phyloP scores from a whole-genome alignment of 2,797 vertebrate species.

The Premnoplex brunnescens region DNA sequence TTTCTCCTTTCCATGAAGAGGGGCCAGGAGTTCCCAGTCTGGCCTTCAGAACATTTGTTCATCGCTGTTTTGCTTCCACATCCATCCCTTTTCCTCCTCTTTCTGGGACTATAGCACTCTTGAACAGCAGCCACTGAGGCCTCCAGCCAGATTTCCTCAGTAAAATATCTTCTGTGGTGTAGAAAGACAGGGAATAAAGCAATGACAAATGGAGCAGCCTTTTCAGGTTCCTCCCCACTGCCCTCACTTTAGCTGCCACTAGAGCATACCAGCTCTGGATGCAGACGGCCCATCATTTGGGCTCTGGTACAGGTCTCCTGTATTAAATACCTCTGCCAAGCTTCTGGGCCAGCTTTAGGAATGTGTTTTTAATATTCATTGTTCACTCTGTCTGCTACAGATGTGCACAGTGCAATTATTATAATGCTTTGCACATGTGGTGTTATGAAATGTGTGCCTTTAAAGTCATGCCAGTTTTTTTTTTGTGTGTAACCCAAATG shows the following conservation, averaged over 20 bases:
- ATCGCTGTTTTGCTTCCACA: background rate
- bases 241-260: background rate
- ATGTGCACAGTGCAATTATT: conserved; percentile 72
- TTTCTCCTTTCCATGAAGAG: background rate
- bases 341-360: conserved; percentile 56
- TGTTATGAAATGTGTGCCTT: conserved; percentile 74
- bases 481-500: conserved; percentile 65
- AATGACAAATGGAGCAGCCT: background rate
- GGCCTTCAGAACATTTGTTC: conserved; percentile 30
- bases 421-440: conserved; percentile 79
- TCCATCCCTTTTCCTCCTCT: background rate
- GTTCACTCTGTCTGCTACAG: conserved; percentile 70
- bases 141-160: conserved; percentile 35
- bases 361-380: conserved; percentile 76
- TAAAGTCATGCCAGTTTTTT: conserved; percentile 73
- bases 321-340: conserved; percentile 33
- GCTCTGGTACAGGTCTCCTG: conserved; percentile 4
- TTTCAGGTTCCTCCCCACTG: background rate
- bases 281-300: background rate
- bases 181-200: background rate
- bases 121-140: conserved; percentile 26
- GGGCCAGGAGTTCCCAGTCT: background rate
- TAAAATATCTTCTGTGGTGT: background rate
- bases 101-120: conserved; percentile 1
- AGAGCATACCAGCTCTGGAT: conserved; percentile 32